phyloP scores from a whole-genome alignment of 1,140 invertebrate genomes.

The Lerema accius region DNA sequence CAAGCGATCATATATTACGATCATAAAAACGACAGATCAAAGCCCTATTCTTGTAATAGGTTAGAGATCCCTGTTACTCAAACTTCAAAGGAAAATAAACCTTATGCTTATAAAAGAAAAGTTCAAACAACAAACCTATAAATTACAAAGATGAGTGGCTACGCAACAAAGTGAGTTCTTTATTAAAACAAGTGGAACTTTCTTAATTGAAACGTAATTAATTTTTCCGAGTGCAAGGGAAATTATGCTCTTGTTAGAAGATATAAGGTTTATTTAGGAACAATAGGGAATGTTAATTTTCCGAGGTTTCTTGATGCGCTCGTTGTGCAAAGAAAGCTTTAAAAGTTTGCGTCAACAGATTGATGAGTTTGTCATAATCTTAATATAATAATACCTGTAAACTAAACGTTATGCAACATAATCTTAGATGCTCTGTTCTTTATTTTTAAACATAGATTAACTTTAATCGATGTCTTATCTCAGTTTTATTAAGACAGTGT shows the following conservation, averaged over 20 bases:
- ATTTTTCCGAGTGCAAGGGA: constrained; percentile 11
- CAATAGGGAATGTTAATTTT: constrained; percentile 31
- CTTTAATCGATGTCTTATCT: too few species aligned
- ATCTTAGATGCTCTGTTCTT: too few species aligned
- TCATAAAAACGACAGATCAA: constrained; percentile 25
- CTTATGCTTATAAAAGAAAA: background rate
- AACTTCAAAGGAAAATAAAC: constrained; percentile 2
- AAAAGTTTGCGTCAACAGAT: constrained; percentile 31
- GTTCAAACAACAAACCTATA: constrained; percentile 3
- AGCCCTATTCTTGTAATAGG: constrained; percentile 10
- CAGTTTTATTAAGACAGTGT: too few species aligned
- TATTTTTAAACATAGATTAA: too few species aligned
- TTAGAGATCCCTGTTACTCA: background rate
- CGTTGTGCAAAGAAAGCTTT: constrained; percentile 40
- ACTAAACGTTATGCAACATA: too few species aligned
- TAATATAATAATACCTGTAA: too few species aligned
- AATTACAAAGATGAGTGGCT: constrained; percentile 18
- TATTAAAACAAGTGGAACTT: constrained; percentile 33
- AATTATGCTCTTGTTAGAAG: constrained; percentile 7
- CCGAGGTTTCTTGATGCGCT: constrained; percentile 40
- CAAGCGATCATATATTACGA: background rate
- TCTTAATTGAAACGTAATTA: constrained; percentile 31
- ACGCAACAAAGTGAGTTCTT: constrained; percentile 19
- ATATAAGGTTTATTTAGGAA: constrained; percentile 8
- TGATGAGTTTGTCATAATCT: background rate